Conservation (phyloP, 2,797 vertebrate species). For the Centroberyx gerrardi region DNA sequence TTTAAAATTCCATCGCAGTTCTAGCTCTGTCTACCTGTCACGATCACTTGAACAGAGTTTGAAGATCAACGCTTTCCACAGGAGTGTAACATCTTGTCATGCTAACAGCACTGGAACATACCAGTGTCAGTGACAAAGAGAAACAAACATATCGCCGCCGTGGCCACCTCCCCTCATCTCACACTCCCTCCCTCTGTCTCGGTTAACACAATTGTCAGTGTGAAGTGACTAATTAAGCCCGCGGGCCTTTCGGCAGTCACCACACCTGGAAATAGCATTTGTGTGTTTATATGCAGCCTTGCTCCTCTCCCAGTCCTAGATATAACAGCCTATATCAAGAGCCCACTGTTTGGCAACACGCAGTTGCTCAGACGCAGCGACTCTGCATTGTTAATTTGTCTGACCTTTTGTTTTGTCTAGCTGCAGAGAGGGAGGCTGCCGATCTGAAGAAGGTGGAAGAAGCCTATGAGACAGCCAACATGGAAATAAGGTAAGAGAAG, state of each 20-base stretch:
- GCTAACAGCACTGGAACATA: background rate
- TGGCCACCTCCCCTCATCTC: constrained; percentile 41
- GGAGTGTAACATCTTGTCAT: constrained; percentile 31
- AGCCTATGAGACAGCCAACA: constrained; percentile 76
- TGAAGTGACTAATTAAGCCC: constrained; percentile 66
- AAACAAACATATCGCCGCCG: constrained; percentile 39
- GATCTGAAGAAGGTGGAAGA: constrained; percentile 81
- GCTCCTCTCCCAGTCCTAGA: constrained; percentile 49
- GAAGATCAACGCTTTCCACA: constrained; percentile 11
- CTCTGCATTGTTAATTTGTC: constrained; percentile 69
- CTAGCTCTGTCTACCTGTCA: constrained; percentile 4
- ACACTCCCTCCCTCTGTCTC: constrained; percentile 27
- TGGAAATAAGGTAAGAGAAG: constrained; percentile 80
- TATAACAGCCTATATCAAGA: constrained; percentile 63
- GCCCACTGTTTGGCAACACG: constrained; percentile 71
- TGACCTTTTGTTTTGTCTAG: constrained; percentile 81
- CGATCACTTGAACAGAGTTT: background rate
- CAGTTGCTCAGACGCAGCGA: constrained; percentile 62
- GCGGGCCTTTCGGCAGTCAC: constrained; percentile 33
- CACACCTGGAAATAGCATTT: constrained; percentile 69
- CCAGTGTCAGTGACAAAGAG: constrained; percentile 24
- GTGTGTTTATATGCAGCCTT: constrained; percentile 51
- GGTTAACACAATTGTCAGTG: constrained; percentile 59
- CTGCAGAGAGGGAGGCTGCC: constrained; percentile 76
- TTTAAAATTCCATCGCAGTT: background rate